Percentiles rank a stretch among this genome's conserved stretches.
These are phyloP conservation scores for Drosophila silvestris DNA, from an alignment of 2,888 invertebrate species.

Conservation along the genomic window DNA sequence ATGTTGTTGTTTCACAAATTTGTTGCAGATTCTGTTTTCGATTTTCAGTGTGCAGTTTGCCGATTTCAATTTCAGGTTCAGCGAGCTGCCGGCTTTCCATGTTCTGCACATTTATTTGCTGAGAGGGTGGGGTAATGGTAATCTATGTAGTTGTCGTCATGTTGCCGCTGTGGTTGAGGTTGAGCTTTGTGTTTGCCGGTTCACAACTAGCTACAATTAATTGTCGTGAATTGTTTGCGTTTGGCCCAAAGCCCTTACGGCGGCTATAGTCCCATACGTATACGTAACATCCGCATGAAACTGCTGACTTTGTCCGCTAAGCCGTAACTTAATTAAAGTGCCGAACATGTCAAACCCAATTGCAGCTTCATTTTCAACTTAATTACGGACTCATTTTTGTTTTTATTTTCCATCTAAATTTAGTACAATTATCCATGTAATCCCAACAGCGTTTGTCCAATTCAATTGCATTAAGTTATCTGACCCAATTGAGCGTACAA, in stretches of 20 bases:
- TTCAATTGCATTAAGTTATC: conserved; percentile 63
- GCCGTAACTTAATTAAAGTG: conserved; percentile 58
- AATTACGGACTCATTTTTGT: conserved; percentile 28
- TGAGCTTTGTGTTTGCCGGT: conserved; percentile 35
- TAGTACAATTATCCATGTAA: conserved; percentile 62
- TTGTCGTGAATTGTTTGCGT: conserved; percentile 60
- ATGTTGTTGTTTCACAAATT: conserved; percentile 33
- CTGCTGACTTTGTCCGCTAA: conserved; percentile 28
- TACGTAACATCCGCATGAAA: conserved; percentile 42
- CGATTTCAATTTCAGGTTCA: conserved; percentile 33
- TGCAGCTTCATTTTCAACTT: conserved; percentile 38
- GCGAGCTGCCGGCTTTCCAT: conserved; percentile 19
- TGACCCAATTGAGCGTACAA: conserved; percentile 56
- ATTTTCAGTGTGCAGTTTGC: conserved; percentile 29
- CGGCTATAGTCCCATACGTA: conserved; percentile 24
- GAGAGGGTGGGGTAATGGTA: conserved; percentile 26
- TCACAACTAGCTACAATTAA: conserved; percentile 57
- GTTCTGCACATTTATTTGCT: conserved; percentile 40
- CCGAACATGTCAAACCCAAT: conserved; percentile 29
- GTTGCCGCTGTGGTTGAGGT: conserved; percentile 38
- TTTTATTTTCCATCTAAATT: conserved; percentile 43
- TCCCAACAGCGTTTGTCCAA: conserved; percentile 56
- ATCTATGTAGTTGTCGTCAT: conserved; percentile 45
- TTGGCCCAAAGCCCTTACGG: conserved; percentile 4
- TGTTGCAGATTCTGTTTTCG: conserved; percentile 43